Conservation (phyloP, 2,113 vertebrate species). For the Anas platyrhynchos region DNA sequence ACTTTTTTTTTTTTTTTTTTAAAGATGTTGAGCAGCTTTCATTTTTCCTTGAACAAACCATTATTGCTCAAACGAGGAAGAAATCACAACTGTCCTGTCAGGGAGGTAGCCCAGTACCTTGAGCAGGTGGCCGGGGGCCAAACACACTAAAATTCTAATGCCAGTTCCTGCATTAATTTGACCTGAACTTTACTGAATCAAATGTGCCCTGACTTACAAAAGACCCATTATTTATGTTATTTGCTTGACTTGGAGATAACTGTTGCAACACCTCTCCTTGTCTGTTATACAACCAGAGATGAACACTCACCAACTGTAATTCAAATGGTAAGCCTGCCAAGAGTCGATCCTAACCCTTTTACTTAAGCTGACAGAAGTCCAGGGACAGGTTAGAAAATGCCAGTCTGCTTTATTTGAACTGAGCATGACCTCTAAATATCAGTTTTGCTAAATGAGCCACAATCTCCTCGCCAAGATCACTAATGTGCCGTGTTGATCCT, state of each 20-base stretch:
- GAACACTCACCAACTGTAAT: neutral
- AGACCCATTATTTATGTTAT: conserved; percentile 8
- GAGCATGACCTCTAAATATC: conserved; percentile 25
- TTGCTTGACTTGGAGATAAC: conserved; percentile 29
- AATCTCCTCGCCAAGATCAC: conserved; percentile 4
- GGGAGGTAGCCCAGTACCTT: neutral
- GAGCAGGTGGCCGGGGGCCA: neutral
- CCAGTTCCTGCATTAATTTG: neutral
- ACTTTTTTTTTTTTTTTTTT: neutral
- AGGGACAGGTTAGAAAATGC: neutral
- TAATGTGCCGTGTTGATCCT: neutral
- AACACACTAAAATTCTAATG: neutral
- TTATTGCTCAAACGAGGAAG: neutral
- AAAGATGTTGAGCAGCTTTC: neutral
- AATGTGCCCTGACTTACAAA: neutral
- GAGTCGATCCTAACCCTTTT: neutral
- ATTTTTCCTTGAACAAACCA: neutral
- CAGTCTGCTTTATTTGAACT: neutral
- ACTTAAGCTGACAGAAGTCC: neutral
- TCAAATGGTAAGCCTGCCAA: neutral
- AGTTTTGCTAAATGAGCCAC: conserved; percentile 46
- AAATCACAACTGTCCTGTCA: neutral
- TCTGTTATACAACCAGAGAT: neutral
- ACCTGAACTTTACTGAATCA: neutral
- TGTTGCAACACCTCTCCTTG: conserved; percentile 21